These are phyloP conservation scores for Rhogogaster chlorosoma DNA, from an alignment of 2,888 invertebrate species.

Conservation along the genomic window DNA sequence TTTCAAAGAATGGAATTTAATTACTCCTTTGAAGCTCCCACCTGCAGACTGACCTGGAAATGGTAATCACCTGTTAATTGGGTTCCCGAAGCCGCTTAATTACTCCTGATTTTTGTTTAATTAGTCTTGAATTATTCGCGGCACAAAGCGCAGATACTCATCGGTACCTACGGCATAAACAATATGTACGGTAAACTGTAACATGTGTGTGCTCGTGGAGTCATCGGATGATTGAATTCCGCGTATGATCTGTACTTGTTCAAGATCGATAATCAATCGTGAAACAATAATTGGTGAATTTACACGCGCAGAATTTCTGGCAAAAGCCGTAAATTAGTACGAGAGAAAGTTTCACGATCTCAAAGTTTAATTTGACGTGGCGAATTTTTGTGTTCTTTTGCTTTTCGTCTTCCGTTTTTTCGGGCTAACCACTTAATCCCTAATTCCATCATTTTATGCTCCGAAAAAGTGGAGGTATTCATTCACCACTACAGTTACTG, in stretches of 20 bases:
- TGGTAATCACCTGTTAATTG: slow-evolving; percentile 40
- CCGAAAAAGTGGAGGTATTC: background rate
- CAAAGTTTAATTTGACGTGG: slow-evolving; percentile 26
- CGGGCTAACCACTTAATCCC: background rate
- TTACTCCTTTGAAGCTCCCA: slow-evolving; percentile 28
- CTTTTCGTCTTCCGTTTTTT: background rate
- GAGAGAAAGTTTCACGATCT: slow-evolving; percentile 36
- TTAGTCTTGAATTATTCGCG: background rate
- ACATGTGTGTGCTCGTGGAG: background rate
- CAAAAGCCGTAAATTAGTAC: background rate
- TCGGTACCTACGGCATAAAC: background rate
- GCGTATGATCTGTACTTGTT: background rate
- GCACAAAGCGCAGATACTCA: background rate
- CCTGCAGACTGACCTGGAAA: slow-evolving; percentile 39
- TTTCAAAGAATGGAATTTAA: slow-evolving; percentile 6
- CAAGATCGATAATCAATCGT: background rate
- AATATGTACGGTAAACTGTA: too few relatives aligned
- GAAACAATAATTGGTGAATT: background rate
- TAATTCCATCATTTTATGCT: slow-evolving; percentile 5
- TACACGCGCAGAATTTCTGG: background rate
- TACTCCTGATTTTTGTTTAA: slow-evolving; percentile 35
- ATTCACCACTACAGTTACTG: background rate
- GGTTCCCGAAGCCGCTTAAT: slow-evolving; percentile 20
- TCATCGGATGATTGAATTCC: background rate
- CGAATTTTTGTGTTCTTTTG: background rate